Percentiles rank a stretch among this genome's conserved stretches.
phyloP scores from a whole-genome alignment of 2,797 vertebrate species.

The Chrysolophus pictus region DNA sequence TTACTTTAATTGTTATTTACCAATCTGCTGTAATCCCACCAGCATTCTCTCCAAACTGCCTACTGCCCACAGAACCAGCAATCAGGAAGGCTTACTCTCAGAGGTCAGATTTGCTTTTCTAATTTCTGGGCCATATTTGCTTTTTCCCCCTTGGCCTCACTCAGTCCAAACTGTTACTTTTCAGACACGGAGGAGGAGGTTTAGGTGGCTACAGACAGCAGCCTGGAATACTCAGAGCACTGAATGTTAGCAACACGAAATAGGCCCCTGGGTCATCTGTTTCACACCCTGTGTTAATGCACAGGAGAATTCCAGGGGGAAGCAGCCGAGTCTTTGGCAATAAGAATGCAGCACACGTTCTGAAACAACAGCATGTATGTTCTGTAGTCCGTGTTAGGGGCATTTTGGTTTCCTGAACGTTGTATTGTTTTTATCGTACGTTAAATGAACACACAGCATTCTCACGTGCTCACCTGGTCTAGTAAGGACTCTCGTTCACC shows the following conservation, averaged over 20 bases:
- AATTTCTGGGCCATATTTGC: not conserved
- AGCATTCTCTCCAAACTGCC: not conserved
- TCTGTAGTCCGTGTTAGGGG: fast-evolving
- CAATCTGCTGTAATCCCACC: not conserved
- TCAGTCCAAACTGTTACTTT: not conserved
- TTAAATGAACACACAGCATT: not conserved
- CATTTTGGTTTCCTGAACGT: not conserved
- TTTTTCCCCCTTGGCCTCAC: not conserved
- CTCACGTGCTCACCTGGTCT: conserved; percentile 84
- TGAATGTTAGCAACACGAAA: not conserved
- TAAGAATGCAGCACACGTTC: not conserved
- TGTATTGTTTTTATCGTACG: not conserved
- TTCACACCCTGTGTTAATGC: not conserved
- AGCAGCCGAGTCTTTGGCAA: not conserved
- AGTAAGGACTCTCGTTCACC: conserved; percentile 89
- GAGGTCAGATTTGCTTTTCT: not conserved
- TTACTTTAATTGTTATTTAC: not conserved
- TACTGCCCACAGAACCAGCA: not conserved
- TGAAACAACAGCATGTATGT: not conserved
- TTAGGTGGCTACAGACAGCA: not conserved
- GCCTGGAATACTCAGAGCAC: not conserved
- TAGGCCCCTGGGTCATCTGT: not conserved
- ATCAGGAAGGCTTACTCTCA: not conserved
- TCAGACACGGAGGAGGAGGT: not conserved
- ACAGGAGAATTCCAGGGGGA: not conserved